Base-by-base conservation (phyloP, 1,140 invertebrate species). In the Cyclina sinensis region DNA sequence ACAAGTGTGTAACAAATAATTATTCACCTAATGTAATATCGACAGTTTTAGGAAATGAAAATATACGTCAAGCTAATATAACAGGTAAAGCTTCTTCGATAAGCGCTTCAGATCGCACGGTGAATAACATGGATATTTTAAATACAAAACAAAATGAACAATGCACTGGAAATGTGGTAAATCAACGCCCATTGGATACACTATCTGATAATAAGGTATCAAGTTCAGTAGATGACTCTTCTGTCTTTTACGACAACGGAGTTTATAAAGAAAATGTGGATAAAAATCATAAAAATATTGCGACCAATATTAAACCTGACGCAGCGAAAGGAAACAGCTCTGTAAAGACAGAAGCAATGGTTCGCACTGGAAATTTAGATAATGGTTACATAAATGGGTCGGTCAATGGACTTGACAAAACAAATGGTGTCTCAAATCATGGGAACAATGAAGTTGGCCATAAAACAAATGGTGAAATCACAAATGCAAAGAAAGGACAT, bases 401-500 rank as follows among this genome's bases (percentile, higher is more conserved):
- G 0, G 48, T 51, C 5, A 78, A 78, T 51, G 74, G 30, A 32
- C 73, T 35, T 48, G 0, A 24, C 21, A 54, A 78, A 35, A 11
- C 27, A 16, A 78, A 78, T 24, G 30, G 11, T 5, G 27, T 11
- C 35, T 18, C 27, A 30, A 27, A 1, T 48, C 11, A 74, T 16
- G 39, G 48, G 1, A 54, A 46, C 24, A 35, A 7, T 32, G 24
- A 51, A 62, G 35, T 3, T 3, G 35, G n/a, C 35, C 54, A 57
- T 16, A 35, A 57, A 80, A 18, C 16, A 57, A 32, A 59, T 4
- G 57, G 43, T 62, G 57, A 59, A 37, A 7, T 1, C 0, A 30
- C 7, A 0, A 65, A 27, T 16, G 43, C 76, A 35, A 80, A 51
- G 21, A 89, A 81, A n/a, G 81, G 24, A 30, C 46, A 79, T 59